Percentiles rank a stretch among this genome's conserved stretches.
Conservation (phyloP, 2,797 vertebrate genomes). For the Chromis chromis region DNA sequence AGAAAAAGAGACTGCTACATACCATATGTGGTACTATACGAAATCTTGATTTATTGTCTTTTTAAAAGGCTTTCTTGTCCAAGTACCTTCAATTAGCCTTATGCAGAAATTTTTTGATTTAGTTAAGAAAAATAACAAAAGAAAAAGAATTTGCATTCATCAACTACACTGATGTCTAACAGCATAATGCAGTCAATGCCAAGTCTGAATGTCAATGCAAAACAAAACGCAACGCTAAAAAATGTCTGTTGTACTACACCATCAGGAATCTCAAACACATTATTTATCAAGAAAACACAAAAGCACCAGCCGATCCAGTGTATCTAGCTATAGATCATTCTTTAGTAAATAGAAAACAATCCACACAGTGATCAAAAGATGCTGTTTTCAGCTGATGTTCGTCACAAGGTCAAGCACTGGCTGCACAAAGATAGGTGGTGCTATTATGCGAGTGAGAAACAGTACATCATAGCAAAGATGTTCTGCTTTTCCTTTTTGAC, state of each 20-base stretch:
- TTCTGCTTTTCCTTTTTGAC: constrained; percentile 21
- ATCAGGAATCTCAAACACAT: constrained; percentile 39
- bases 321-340: constrained; percentile 56
- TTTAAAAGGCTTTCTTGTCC: constrained; percentile 13
- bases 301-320: constrained; percentile 68
- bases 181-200: constrained; percentile 39
- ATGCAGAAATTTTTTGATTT: constrained; percentile 24
- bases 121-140: constrained; percentile 28
- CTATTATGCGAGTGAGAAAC: constrained; percentile 31
- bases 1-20: constrained; percentile 69
- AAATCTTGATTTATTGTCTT: constrained; percentile 26
- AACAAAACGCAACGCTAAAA: constrained; percentile 29
- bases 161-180: constrained; percentile 28
- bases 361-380: constrained; percentile 75
- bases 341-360: constrained; percentile 64
- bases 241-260: constrained; percentile 24
- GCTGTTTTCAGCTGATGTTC: constrained; percentile 49
- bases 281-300: constrained; percentile 45
- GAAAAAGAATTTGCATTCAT: constrained; percentile 33
- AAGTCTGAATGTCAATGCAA: constrained; percentile 53
- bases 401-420: constrained; percentile 49
- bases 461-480: constrained; percentile 35
- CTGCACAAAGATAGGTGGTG: constrained; percentile 50
- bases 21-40: constrained; percentile 25
- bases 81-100: constrained; percentile 23